These are phyloP conservation scores for Phycodurus eques DNA, from an alignment of 2,113 vertebrate species.

Conservation along the genomic window DNA sequence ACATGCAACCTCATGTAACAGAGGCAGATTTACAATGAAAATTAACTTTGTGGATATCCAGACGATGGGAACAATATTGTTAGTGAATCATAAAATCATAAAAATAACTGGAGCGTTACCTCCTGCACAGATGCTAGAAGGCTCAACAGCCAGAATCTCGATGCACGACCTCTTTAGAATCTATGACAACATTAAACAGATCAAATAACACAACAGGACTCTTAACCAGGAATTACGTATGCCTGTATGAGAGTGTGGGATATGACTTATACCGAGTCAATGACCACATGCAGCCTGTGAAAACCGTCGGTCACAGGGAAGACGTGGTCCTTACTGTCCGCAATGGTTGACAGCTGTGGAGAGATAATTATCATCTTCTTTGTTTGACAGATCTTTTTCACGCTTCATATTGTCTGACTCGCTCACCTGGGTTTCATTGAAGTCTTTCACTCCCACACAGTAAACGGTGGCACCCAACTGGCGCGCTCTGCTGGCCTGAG, in stretches of 20 bases:
- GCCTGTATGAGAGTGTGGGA: neutral
- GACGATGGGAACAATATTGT: slow-evolving; percentile 4
- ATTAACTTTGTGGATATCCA: neutral
- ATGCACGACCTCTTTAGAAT: slow-evolving; percentile 97
- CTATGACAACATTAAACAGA: slow-evolving; percentile 55
- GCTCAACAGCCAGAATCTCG: slow-evolving; percentile 93
- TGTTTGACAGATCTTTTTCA: neutral
- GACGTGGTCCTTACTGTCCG: slow-evolving; percentile 93
- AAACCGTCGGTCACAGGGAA: slow-evolving; percentile 97
- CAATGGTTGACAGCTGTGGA: slow-evolving; percentile 89
- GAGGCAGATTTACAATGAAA: neutral
- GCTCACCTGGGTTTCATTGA: slow-evolving; percentile 96
- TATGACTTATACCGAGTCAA: slow-evolving; percentile 85
- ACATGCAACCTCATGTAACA: neutral
- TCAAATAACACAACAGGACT: neutral
- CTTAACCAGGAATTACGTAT: neutral
- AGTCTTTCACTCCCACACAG: slow-evolving; percentile 97
- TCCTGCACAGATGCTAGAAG: slow-evolving; percentile 95
- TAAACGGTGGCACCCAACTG: slow-evolving; percentile 93
- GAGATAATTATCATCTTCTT: neutral
- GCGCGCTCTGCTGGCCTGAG: slow-evolving; percentile 86
- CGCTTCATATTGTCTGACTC: neutral
- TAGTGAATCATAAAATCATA: neutral
- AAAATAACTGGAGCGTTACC: slow-evolving; percentile 65
- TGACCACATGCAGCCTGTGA: slow-evolving; percentile 91